Evolutionary conservation across 1,140 invertebrate species (phyloP).

Genomic region (Cyphomyrmex costatus): DNA sequence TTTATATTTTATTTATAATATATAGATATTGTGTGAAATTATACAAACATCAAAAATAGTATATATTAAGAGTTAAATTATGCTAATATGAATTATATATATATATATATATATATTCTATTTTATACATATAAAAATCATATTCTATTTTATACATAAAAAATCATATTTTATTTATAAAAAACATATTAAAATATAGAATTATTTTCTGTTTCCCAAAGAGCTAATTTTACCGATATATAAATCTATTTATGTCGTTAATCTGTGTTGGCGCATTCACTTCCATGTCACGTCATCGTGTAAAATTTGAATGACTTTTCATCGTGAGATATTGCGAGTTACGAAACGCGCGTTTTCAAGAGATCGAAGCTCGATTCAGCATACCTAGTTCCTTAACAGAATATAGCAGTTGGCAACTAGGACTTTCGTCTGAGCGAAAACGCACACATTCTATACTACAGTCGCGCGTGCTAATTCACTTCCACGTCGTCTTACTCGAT

Average conservation of each 20-base stretch:
- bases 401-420: slow-evolving; percentile 77
- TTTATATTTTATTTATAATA: background rate
- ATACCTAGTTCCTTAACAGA: slow-evolving; percentile 75
- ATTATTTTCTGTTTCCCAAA: background rate
- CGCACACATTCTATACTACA: slow-evolving; percentile 60
- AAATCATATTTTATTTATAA: too few relatives aligned
- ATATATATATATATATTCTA: background rate
- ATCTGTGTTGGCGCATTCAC: slow-evolving; percentile 15
- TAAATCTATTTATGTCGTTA: slow-evolving; percentile 3
- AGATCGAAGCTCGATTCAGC: slow-evolving; percentile 43
- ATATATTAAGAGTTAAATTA: too few relatives aligned
- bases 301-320: slow-evolving; percentile 44
- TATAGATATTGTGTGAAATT: background rate
- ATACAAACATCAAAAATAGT: background rate
- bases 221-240: background rate
- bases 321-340: slow-evolving; percentile 15
- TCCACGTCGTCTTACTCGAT: slow-evolving; percentile 31
- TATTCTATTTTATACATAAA: background rate
- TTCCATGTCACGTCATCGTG: slow-evolving; percentile 27
- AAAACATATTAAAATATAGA: background rate
- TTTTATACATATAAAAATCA: background rate
- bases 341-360: slow-evolving; percentile 40
- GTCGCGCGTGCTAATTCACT: slow-evolving; percentile 58
- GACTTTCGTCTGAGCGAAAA: slow-evolving; percentile 75
- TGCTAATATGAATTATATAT: too few relatives aligned